A percentile compares a stretch with the other conserved stretches of the same genome.
Conservation (phyloP, 2,797 vertebrate species). For the Clarias fuscus region DNA sequence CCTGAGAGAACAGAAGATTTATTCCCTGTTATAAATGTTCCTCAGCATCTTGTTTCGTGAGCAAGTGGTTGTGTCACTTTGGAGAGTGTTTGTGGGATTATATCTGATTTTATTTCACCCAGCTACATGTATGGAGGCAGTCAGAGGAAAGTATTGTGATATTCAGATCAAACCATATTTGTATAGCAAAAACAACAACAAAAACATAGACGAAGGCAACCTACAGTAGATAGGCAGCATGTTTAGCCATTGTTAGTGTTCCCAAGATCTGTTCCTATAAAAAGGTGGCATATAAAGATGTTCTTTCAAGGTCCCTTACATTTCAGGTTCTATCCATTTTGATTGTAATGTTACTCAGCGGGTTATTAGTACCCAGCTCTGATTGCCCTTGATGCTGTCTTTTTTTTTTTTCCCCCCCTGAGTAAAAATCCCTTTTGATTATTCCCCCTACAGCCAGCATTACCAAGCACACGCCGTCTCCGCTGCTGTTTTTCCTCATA, state of each 20-base stretch:
- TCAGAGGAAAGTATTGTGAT: neutral
- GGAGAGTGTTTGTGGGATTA: neutral
- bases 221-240: neutral
- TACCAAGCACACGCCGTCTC: neutral
- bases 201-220: neutral
- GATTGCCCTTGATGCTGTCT: neutral
- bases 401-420: neutral
- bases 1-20: no score
- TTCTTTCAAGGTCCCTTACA: neutral
- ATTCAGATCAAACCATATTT: neutral
- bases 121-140: neutral
- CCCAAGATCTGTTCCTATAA: neutral
- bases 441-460: neutral
- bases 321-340: neutral
- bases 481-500: constrained; percentile 23
- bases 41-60: constrained; percentile 1
- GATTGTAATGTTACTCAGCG: constrained; percentile 15
- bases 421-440: constrained; percentile 14
- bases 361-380: constrained; percentile 2
- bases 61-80: neutral
- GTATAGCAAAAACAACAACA: neutral
- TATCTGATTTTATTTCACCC: neutral
- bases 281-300: neutral
- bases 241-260: neutral
- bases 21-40: neutral